Evolutionary conservation across 1,140 invertebrate genomes (phyloP), one percentile per base, ranked within the genome.

Genomic region (honey bee (Apis mellifera)): DNA sequence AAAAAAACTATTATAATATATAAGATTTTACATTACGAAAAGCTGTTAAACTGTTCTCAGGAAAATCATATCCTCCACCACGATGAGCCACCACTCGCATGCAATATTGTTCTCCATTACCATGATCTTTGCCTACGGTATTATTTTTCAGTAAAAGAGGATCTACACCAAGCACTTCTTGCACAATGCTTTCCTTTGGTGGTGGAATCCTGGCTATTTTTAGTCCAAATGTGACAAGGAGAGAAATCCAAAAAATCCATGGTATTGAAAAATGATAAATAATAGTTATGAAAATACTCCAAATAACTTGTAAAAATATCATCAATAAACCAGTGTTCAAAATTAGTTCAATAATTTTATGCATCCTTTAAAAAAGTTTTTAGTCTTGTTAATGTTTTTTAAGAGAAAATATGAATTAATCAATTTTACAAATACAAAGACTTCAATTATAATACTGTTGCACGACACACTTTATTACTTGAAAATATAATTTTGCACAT

Each of bases 1-100:
- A 78, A 83, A 78, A 85, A 68, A 83, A 74, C 57, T 32, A 66
- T 74, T 81, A 78, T 69, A 69, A 86, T 71, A 75, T 83, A 76
- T 90, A 71, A 76, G 83, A 82, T 89, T 95, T 95, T 93, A 97
- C 96, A 93, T 96, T 95, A 95, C 95, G 95, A 89, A 97, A 96
- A 42, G 96, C 96, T 78, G 94, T 93, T 84, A 97, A 90, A 81
- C 96, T 97, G 90, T 97, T 97, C 92, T 97, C 96, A 21, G 97
- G 97, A 21, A 96, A 96, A 94, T 97, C 96, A 48, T 96, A 93
- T 60, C 94, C 95, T 60, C 96, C 96, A 62, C 96, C 96, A 89
- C 96, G 94, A 89, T 97, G 96, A 19, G 96, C 96, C 52, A 97
- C 95, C 75, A 94, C 94, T 90, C 91, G 93, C 92, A 95, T 94